These are phyloP conservation scores for Deilephila elpenor DNA, from an alignment of 2,888 invertebrate species.

Conservation along the genomic window DNA sequence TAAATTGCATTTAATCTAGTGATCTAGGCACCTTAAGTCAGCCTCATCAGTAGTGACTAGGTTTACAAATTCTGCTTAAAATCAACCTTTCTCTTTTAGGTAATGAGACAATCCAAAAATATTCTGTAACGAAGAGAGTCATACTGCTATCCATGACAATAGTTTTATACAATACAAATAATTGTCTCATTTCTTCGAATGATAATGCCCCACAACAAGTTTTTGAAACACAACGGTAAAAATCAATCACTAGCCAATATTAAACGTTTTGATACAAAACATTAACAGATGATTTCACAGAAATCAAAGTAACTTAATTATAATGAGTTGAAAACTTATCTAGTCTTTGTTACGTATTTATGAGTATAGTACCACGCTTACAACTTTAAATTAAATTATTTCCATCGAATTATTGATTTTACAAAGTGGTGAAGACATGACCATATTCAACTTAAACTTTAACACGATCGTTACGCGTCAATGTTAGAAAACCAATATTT, in stretches of 20 bases:
- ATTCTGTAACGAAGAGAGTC: not conserved
- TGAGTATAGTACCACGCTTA: not conserved
- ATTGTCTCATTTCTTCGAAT: not conserved
- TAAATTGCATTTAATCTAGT: conserved; percentile 17
- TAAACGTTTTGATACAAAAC: conserved; percentile 79
- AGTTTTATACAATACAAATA: not conserved
- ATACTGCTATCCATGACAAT: not conserved
- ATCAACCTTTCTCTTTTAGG: not conserved
- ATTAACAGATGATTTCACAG: conserved; percentile 67
- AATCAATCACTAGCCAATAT: conserved; percentile 56
- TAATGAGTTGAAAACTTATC: conserved; percentile 11
- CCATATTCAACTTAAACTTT: no score
- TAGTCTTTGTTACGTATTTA: conserved; percentile 5
- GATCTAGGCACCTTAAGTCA: conserved; percentile 30
- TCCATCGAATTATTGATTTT: no score
- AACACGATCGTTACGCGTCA: no score
- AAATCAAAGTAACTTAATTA: conserved; percentile 54
- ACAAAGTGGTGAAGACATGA: no score
- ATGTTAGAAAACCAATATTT: no score
- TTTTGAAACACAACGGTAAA: not conserved
- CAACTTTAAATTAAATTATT: not conserved
- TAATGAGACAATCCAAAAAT: not conserved
- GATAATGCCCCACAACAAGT: not conserved
- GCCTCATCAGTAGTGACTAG: conserved; percentile 39
- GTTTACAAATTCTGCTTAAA: conserved; percentile 22